These are phyloP conservation scores for Maccullochella peelii DNA, from an alignment of 2,113 vertebrate species.

Conservation along the genomic window DNA sequence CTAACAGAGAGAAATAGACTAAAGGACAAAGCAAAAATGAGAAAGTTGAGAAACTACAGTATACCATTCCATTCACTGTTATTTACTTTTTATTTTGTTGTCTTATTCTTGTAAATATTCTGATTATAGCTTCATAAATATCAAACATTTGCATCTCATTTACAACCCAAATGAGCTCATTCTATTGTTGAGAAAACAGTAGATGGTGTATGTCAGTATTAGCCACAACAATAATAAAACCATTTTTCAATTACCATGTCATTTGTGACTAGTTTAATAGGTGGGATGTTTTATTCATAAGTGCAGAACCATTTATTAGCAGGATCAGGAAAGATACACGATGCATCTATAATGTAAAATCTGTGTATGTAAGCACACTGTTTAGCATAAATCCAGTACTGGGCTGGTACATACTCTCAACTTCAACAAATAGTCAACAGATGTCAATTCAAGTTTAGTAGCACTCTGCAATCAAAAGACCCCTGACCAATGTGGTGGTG, in stretches of 20 bases:
- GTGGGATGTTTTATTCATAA: conserved; percentile 3
- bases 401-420: neutral
- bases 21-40: neutral
- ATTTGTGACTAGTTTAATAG: neutral
- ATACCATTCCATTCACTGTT: neutral
- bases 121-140: conserved; percentile 10
- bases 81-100: neutral
- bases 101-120: conserved; percentile 11
- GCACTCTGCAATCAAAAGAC: neutral
- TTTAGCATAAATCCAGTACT: neutral
- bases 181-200: conserved; percentile 8
- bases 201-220: conserved; percentile 6
- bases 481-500: neutral
- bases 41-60: neutral
- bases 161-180: conserved; percentile 13
- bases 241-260: conserved; percentile 8
- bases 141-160: conserved; percentile 4
- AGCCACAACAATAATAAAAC: conserved; percentile 10
- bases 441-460: neutral
- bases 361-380: neutral
- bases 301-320: neutral
- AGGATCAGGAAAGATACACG: neutral
- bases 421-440: neutral
- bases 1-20: neutral
- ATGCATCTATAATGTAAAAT: neutral